Percentiles rank a stretch among this genome's conserved stretches.
Conservation (phyloP, 2,113 vertebrate species). For the Oncorhynchus tshawytscha region DNA sequence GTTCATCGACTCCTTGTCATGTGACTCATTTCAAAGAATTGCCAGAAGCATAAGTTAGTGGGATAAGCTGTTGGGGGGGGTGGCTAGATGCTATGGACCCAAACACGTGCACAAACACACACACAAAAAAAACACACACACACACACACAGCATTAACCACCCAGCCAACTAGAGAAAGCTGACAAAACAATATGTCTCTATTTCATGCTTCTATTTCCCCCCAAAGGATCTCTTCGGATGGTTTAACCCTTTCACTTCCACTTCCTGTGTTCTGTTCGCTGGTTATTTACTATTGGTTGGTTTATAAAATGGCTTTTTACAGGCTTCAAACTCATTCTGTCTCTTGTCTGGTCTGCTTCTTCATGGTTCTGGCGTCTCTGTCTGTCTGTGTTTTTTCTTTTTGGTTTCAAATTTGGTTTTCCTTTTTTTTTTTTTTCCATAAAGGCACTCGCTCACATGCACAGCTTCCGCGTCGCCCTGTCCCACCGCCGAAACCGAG, state of each 20-base stretch:
- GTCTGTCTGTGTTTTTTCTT: constrained; percentile 45
- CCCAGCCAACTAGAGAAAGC: constrained; percentile 13
- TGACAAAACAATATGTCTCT: constrained; percentile 48
- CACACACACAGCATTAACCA: background rate
- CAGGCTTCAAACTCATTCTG: constrained; percentile 60
- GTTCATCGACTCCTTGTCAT: background rate
- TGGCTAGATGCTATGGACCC: background rate
- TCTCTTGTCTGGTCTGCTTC: constrained; percentile 27
- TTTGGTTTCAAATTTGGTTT: constrained; percentile 37
- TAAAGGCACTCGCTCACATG: constrained; percentile 84
- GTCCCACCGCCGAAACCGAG: constrained; percentile 93
- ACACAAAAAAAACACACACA: background rate
- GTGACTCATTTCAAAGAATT: constrained; percentile 27
- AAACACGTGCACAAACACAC: background rate
- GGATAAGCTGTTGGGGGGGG: constrained; percentile 3
- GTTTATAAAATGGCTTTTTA: constrained; percentile 46
- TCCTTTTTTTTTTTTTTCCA: constrained; percentile 62
- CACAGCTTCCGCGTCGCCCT: constrained; percentile 77
- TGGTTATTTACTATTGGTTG: constrained; percentile 41
- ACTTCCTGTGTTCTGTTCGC: constrained; percentile 28
- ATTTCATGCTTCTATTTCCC: constrained; percentile 40
- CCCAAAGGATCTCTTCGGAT: constrained; percentile 37
- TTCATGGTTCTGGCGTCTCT: constrained; percentile 42
- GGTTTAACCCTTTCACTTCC: constrained; percentile 62
- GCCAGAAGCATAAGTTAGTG: constrained; percentile 19